Conservation (phyloP, 2,113 vertebrate genomes). For the Scatophagus argus region DNA sequence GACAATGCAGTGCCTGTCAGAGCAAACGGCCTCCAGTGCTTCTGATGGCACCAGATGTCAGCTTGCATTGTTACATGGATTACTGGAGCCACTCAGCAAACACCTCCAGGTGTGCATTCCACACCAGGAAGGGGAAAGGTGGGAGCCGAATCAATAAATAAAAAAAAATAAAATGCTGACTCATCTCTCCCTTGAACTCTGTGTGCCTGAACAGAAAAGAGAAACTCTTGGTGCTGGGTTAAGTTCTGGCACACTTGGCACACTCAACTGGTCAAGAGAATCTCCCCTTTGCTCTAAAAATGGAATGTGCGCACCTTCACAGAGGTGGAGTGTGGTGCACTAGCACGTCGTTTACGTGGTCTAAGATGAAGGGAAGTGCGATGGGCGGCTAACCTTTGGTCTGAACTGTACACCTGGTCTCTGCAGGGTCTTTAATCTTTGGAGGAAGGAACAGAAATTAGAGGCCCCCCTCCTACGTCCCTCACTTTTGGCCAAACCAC, state of each 20-base stretch:
- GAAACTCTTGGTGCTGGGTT: constrained; percentile 18
- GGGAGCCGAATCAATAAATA: constrained; percentile 74
- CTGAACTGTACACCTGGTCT: constrained; percentile 80
- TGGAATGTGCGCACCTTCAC: constrained; percentile 12
- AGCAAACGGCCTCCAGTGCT: constrained; percentile 56
- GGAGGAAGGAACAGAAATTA: constrained; percentile 80
- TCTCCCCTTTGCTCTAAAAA: constrained; percentile 2
- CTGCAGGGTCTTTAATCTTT: constrained; percentile 78
- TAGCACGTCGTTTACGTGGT: constrained; percentile 21
- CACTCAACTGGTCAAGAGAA: neutral
- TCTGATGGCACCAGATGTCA: constrained; percentile 76
- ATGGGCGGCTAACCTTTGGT: constrained; percentile 48
- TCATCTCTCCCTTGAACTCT: constrained; percentile 38
- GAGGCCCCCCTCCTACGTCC: constrained; percentile 57
- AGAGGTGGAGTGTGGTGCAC: neutral
- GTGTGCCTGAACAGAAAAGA: constrained; percentile 31
- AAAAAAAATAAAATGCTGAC: constrained; percentile 40
- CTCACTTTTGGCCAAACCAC: constrained; percentile 53
- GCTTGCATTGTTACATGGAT: constrained; percentile 77
- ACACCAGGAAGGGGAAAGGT: constrained; percentile 59
- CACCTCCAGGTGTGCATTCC: constrained; percentile 86
- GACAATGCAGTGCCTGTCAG: constrained; percentile 44
- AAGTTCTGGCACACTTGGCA: constrained; percentile 8
- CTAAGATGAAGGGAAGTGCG: constrained; percentile 44
- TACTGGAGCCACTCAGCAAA: constrained; percentile 78